A percentile compares a stretch with the other conserved stretches of the same genome.
phyloP scores from a whole-genome alignment of 2,888 invertebrate species.

The Campoplex capitator region DNA sequence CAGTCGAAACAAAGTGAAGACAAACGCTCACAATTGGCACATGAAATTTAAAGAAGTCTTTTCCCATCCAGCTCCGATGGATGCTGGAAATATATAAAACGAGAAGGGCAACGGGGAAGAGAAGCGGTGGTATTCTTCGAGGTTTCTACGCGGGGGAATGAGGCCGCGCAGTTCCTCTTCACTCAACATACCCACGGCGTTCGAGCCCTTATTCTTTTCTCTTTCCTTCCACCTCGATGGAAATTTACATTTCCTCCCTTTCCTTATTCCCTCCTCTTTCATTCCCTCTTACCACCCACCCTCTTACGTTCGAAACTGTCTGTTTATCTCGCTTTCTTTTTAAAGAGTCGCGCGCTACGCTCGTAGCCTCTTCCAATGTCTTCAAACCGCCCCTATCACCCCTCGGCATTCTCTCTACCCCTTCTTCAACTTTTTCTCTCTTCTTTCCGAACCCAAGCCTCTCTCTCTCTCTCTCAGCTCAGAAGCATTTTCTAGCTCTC shows the following conservation, averaged over 20 bases:
- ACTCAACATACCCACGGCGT: slow-evolving; percentile 81
- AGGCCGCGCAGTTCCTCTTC: slow-evolving; percentile 73
- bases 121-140: slow-evolving; percentile 46
- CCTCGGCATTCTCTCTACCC: slow-evolving; percentile 16
- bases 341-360: slow-evolving; percentile 79
- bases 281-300: slow-evolving; percentile 38
- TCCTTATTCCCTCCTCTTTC: slow-evolving; percentile 57
- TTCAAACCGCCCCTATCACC: slow-evolving; percentile 56
- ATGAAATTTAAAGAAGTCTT: slow-evolving; percentile 83
- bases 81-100: slow-evolving; percentile 53
- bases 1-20: slow-evolving; percentile 77
- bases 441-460: slow-evolving; percentile 42
- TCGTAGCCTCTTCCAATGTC: slow-evolving; percentile 73
- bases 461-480: slow-evolving; percentile 9
- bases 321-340: slow-evolving; percentile 85
- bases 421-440: slow-evolving; percentile 39
- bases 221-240: slow-evolving; percentile 83
- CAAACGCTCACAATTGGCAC: slow-evolving; percentile 83
- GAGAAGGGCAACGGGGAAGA: slow-evolving; percentile 40
- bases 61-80: slow-evolving; percentile 43
- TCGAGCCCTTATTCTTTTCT: slow-evolving; percentile 84
- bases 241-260: slow-evolving; percentile 84
- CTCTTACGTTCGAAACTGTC: slow-evolving; percentile 80
- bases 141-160: slow-evolving; percentile 54
- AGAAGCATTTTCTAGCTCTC: slow-evolving; percentile 53